Percentiles rank a stretch among this genome's conserved stretches.
Conservation (phyloP, 2,888 invertebrate genomes). For the Metallyticus violacea region DNA sequence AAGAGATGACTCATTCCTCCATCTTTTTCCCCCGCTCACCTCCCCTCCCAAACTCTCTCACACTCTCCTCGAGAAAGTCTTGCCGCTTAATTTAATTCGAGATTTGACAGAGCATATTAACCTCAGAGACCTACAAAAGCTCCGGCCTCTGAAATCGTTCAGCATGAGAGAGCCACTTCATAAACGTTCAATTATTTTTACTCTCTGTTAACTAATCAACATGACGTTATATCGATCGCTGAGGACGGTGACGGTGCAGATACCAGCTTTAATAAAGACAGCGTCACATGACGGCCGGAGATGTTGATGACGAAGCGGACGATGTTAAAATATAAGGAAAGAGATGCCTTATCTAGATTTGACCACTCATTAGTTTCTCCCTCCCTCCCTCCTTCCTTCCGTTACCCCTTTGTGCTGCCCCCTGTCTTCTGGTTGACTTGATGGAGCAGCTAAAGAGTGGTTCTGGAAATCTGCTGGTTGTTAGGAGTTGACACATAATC, state of each 20-base stretch:
- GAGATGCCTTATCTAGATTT: conserved; percentile 4
- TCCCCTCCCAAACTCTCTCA: background rate
- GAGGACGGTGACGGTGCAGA: conserved; percentile 21
- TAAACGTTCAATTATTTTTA: conserved; percentile 26
- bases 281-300: background rate
- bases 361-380: conserved; percentile 9
- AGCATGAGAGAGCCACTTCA: conserved; percentile 14
- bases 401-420: background rate
- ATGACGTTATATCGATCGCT: conserved; percentile 22
- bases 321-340: background rate
- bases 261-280: conserved; percentile 22
- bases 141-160: background rate
- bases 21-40: background rate
- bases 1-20: background rate
- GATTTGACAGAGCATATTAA: conserved; percentile 24
- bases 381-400: too few relatives aligned
- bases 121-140: conserved; percentile 4
- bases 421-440: background rate
- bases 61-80: background rate
- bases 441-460: background rate
- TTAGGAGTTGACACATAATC: background rate
- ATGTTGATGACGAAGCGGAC: background rate
- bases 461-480: background rate
- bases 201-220: conserved; percentile 26
- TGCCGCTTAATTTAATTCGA: conserved; percentile 24